Conservation (phyloP, 2,797 vertebrate species). For the Onychomys torridus region DNA sequence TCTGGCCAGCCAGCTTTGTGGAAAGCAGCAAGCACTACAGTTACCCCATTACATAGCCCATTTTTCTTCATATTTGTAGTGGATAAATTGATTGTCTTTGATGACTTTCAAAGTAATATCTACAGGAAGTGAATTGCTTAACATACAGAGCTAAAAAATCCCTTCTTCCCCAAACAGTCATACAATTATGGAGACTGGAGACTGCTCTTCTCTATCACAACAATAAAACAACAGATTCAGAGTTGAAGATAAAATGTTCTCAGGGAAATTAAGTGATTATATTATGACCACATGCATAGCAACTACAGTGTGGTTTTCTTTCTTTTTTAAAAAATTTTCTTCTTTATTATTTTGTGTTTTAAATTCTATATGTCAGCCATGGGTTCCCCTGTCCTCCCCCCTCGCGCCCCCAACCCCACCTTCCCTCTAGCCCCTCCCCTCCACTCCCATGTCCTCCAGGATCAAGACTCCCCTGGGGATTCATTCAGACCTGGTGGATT, state of each 20-base stretch:
- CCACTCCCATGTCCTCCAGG: too few relatives aligned
- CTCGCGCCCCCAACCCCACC: too few relatives aligned
- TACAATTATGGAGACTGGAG: not conserved
- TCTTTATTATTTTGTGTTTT: too few relatives aligned
- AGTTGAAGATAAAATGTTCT: slow-evolving; percentile 5
- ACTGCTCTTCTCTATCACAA: not conserved
- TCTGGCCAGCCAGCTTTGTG: not conserved
- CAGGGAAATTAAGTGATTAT: slow-evolving; percentile 19
- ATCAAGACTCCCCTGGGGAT: too few relatives aligned
- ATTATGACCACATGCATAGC: slow-evolving; percentile 55
- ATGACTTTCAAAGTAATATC: slow-evolving; percentile 73
- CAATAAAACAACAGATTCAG: slow-evolving; percentile 6
- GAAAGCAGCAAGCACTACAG: slow-evolving; percentile 50
- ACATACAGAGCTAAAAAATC: slow-evolving; percentile 37
- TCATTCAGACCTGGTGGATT: too few relatives aligned
- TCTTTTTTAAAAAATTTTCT: too few relatives aligned
- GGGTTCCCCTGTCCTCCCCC: too few relatives aligned
- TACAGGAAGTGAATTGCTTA: slow-evolving; percentile 52
- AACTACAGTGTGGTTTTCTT: slow-evolving; percentile 46
- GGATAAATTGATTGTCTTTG: slow-evolving; percentile 63
- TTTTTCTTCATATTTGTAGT: slow-evolving; percentile 60
- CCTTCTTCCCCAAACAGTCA: not conserved
- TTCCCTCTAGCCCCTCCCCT: too few relatives aligned
- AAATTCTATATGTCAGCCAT: too few relatives aligned
- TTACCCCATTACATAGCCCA: slow-evolving; percentile 57